phyloP scores from a whole-genome alignment of 2,113 vertebrate genomes.

The Otolemur garnettii region DNA sequence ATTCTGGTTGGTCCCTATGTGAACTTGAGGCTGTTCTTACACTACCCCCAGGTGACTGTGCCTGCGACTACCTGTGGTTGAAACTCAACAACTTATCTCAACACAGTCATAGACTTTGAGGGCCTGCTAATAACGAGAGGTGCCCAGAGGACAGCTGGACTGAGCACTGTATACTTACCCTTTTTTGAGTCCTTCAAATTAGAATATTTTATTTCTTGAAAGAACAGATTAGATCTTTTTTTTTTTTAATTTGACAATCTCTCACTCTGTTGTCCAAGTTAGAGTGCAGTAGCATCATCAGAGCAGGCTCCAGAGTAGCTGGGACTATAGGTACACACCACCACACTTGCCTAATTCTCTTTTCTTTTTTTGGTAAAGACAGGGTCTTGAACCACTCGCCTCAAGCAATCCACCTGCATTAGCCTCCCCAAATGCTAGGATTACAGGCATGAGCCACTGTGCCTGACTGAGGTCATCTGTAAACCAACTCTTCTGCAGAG shows the following conservation, averaged over 20 bases:
- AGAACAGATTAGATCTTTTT: background rate
- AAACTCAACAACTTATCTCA: background rate
- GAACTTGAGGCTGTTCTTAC: background rate
- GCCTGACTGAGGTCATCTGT: background rate
- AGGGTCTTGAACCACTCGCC: no score
- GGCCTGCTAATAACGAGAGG: background rate
- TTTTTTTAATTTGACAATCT: no score
- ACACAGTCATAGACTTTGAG: background rate
- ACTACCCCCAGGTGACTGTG: background rate
- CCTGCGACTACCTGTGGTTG: background rate
- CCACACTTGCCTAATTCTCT: no score
- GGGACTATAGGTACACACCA: no score
- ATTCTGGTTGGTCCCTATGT: background rate
- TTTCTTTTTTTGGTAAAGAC: no score
- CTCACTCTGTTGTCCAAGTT: no score
- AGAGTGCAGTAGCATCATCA: no score
- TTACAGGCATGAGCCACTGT: no score
- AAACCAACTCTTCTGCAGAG: background rate
- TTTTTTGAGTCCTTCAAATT: background rate
- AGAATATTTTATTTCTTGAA: constrained; percentile 3
- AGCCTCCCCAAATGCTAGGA: no score
- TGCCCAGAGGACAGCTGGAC: background rate
- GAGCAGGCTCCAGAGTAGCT: no score
- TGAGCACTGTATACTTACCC: background rate
- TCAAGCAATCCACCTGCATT: no score